Conservation (phyloP, 2,797 vertebrate species). For the Hemibagrus guttatus region DNA sequence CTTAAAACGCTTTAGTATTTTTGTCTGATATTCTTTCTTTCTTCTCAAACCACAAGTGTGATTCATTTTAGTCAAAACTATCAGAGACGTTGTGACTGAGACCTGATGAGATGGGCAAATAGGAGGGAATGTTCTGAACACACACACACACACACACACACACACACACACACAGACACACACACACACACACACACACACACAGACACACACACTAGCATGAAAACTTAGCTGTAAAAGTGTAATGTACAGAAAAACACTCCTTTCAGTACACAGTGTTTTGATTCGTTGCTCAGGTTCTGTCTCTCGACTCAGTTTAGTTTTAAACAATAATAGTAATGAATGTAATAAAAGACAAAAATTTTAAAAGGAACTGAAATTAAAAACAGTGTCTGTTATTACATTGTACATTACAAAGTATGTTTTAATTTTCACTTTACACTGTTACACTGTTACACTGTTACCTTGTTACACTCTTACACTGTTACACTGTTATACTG, state of each 20-base stretch:
- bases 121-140: too few species aligned
- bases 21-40: too few species aligned
- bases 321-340: too few species aligned
- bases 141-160: not conserved
- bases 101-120: too few species aligned
- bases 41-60: not conserved
- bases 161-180: not conserved
- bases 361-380: not conserved
- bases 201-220: not conserved
- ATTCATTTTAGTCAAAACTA: not conserved
- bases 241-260: not conserved
- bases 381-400: not conserved
- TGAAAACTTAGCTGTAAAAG: not conserved
- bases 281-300: too few species aligned
- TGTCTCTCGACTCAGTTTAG: not conserved
- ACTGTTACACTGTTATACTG: too few species aligned
- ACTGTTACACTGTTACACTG: too few species aligned
- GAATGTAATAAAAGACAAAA: not conserved
- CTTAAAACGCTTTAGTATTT: too few species aligned
- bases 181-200: slow-evolving; percentile 4
- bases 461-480: too few species aligned
- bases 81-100: not conserved
- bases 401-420: too few species aligned
- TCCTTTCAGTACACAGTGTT: not conserved
- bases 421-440: too few species aligned